phyloP scores from a whole-genome alignment of 92 coral and sea anemone genomes.

The Nematostella vectensis region DNA sequence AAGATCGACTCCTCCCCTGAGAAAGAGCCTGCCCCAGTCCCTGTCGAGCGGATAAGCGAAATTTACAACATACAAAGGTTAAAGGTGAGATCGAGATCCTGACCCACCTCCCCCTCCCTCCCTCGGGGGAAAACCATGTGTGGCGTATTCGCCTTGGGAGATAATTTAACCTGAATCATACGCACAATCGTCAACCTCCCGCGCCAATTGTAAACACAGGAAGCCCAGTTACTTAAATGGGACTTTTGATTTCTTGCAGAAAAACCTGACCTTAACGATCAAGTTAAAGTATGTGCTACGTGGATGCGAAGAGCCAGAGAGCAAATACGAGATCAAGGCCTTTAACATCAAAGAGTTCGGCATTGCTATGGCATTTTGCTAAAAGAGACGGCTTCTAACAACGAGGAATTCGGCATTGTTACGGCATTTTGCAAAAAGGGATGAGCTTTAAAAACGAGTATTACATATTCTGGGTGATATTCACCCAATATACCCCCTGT shows the following conservation, averaged over 20 bases:
- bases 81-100: constrained; percentile 46
- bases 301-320: constrained; percentile 25
- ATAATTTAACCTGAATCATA: too few species aligned
- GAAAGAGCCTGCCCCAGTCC: constrained; percentile 21
- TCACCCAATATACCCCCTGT: too few species aligned
- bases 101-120: background rate
- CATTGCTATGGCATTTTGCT: constrained; percentile 58
- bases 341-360: constrained; percentile 85
- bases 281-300: constrained; percentile 44
- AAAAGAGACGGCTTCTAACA: constrained; percentile 10
- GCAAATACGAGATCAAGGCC: constrained; percentile 63
- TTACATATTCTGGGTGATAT: too few species aligned
- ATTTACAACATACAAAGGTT: constrained; percentile 87
- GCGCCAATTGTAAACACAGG: too few species aligned
- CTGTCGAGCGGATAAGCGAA: constrained; percentile 69
- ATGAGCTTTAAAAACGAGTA: too few species aligned
- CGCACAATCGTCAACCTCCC: too few species aligned
- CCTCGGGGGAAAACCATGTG: too few species aligned
- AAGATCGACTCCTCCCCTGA: constrained; percentile 10
- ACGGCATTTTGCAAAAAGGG: too few species aligned
- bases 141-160: too few species aligned
- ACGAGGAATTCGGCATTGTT: background rate
- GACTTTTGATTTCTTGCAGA: constrained; percentile 45
- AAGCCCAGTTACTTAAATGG: too few species aligned
- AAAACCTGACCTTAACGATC: constrained; percentile 69